Conservation (phyloP, 2,888 invertebrate species). For the Drosophila suboccidentalis region DNA sequence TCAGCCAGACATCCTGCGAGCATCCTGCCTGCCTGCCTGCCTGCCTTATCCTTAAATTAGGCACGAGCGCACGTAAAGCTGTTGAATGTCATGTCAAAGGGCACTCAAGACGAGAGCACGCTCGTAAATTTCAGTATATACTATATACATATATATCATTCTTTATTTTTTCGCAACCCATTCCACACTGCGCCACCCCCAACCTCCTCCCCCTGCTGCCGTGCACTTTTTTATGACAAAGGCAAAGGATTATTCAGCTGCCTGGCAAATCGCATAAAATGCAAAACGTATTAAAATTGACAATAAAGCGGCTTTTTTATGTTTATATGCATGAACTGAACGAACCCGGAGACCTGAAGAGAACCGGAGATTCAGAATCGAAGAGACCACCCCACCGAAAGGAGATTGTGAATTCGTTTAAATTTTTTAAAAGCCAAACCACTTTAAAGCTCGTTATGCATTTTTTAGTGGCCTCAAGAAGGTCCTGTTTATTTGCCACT, state of each 20-base stretch:
- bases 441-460: constrained; percentile 77
- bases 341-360: neutral
- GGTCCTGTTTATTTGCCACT: constrained; percentile 80
- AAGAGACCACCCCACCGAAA: neutral
- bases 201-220: neutral
- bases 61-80: constrained; percentile 80
- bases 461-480: constrained; percentile 67
- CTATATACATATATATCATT: constrained; percentile 3
- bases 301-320: constrained; percentile 82
- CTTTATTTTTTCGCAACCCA: constrained; percentile 10
- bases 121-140: constrained; percentile 61
- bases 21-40: constrained; percentile 27
- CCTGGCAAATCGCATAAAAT: constrained; percentile 77
- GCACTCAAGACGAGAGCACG: constrained; percentile 55
- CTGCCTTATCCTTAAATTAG: constrained; percentile 79
- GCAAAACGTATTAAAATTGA: constrained; percentile 81
- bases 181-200: neutral
- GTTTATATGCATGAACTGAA: constrained; percentile 57
- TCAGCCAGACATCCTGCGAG: constrained; percentile 34
- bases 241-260: constrained; percentile 75
- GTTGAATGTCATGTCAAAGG: constrained; percentile 78
- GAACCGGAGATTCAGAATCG: neutral
- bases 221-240: constrained; percentile 66
- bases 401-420: constrained; percentile 43
- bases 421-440: constrained; percentile 56